Percentiles rank a stretch among this genome's conserved stretches.
These are phyloP conservation scores for Poecile montanus DNA, from an alignment of 2,797 vertebrate genomes.

Conservation along the genomic window DNA sequence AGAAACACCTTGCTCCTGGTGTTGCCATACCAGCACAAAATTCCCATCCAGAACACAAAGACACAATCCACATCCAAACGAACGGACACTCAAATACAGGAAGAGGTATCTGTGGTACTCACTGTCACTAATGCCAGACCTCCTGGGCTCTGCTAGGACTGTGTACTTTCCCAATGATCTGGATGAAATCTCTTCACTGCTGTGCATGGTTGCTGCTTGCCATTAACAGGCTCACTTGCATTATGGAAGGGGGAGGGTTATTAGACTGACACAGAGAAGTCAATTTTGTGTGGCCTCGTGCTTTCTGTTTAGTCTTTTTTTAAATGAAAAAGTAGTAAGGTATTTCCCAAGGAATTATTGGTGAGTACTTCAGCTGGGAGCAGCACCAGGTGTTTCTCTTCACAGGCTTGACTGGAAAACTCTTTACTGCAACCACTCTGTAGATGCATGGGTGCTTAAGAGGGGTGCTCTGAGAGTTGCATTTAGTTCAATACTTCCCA, in stretches of 20 bases:
- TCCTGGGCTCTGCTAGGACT: conserved; percentile 59
- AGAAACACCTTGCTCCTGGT: conserved; percentile 53
- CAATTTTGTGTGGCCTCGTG: conserved; percentile 61
- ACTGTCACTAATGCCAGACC: conserved; percentile 13
- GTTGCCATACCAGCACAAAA: conserved; percentile 66
- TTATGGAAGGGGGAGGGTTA: conserved; percentile 38
- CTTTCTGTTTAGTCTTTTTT: conserved; percentile 51
- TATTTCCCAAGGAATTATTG: conserved; percentile 9
- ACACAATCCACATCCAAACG: conserved; percentile 44
- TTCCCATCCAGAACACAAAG: conserved; percentile 46
- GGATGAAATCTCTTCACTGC: conserved; percentile 54
- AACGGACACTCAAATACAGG: conserved; percentile 26
- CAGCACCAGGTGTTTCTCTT: conserved; percentile 4
- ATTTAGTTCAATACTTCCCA: neutral
- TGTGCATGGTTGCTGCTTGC: conserved; percentile 61
- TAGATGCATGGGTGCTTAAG: neutral
- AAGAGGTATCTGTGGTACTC: conserved; percentile 47
- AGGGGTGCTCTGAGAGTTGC: neutral
- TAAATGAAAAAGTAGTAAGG: conserved; percentile 16
- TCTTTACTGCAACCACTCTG: neutral
- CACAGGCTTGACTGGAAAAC: conserved; percentile 27
- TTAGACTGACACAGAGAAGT: conserved; percentile 7
- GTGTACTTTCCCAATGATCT: conserved; percentile 16
- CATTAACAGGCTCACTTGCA: conserved; percentile 35
- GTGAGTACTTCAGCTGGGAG: neutral